Conservation (phyloP, 2,113 vertebrate species). For the Plecturocebus donacophilus region DNA sequence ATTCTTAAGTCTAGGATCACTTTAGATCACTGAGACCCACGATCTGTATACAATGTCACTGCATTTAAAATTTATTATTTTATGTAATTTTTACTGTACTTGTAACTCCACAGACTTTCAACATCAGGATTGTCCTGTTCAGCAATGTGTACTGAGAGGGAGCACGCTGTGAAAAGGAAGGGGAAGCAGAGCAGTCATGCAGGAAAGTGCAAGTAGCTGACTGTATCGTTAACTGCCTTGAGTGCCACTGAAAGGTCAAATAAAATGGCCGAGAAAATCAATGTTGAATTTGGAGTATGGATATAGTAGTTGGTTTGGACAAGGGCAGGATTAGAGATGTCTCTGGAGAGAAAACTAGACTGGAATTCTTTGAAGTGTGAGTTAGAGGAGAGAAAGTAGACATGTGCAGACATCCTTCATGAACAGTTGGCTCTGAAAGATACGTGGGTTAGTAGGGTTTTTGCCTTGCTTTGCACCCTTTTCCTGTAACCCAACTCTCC, state of each 20-base stretch:
- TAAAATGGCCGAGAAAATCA: neutral
- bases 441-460: neutral
- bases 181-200: neutral
- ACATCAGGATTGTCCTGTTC: neutral
- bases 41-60: neutral
- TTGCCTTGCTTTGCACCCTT: neutral
- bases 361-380: neutral
- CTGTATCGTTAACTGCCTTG: neutral
- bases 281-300: neutral
- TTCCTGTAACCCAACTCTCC: neutral
- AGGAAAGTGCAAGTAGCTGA: neutral
- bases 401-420: neutral
- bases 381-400: neutral
- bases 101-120: neutral
- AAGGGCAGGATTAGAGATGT: neutral
- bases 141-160: neutral
- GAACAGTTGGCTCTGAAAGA: neutral
- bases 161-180: neutral
- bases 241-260: neutral
- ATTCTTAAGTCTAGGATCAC: neutral
- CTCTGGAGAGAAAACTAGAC: neutral
- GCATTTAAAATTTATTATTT: neutral
- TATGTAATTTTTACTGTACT: neutral
- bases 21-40: neutral
- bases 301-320: neutral